phyloP scores from a whole-genome alignment of 2,888 invertebrate genomes.

The Tinea pellionella region DNA sequence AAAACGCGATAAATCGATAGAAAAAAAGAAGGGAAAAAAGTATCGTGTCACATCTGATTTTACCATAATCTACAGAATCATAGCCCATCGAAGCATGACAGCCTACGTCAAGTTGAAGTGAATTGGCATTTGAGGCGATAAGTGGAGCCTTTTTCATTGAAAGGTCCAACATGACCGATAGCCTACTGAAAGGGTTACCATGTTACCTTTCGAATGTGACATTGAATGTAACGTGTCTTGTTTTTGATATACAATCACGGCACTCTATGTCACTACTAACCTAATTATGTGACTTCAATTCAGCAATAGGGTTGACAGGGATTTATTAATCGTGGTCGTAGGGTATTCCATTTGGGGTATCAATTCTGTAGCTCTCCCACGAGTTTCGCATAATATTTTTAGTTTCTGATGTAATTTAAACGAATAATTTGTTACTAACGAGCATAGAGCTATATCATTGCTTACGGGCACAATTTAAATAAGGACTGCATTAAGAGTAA shows the following conservation, averaged over 20 bases:
- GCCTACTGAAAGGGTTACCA: conserved; percentile 56
- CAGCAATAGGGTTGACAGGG: background rate
- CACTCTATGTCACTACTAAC: background rate
- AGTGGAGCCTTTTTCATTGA: conserved; percentile 62
- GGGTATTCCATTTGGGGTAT: no score
- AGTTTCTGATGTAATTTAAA: no score
- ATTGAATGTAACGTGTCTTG: background rate
- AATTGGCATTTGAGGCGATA: conserved; percentile 62
- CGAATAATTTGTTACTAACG: no score
- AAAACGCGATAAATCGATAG: no score
- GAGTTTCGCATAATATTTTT: no score
- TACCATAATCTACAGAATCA: background rate
- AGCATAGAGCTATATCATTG: no score
- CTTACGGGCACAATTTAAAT: no score
- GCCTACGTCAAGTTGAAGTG: conserved; percentile 20
- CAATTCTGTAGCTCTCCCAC: no score
- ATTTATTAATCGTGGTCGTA: no score
- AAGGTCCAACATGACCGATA: conserved; percentile 54
- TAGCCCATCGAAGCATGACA: conserved; percentile 2
- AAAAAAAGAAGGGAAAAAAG: no score
- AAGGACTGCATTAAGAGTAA: no score
- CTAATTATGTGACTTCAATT: background rate
- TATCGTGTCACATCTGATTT: background rate
- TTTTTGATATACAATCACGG: background rate
- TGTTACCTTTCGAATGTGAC: conserved; percentile 26